phyloP scores from a whole-genome alignment of 2,797 vertebrate species.

The Cephalopachus bancanus region DNA sequence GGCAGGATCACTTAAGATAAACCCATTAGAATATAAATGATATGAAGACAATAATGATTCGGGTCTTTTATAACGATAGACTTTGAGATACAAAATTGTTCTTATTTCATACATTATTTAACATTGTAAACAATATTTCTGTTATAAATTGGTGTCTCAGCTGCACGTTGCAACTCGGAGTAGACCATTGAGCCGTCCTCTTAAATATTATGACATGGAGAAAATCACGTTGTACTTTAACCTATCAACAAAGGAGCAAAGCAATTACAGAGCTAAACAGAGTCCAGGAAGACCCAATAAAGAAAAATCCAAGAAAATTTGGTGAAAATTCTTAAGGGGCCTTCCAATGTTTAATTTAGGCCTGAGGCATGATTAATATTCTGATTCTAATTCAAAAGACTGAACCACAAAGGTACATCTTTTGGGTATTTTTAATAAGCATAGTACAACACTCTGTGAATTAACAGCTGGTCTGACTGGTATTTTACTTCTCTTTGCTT shows the following conservation, averaged over 20 bases:
- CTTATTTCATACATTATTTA: constrained; percentile 51
- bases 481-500: constrained; percentile 92
- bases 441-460: constrained; percentile 90
- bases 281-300: constrained; percentile 92
- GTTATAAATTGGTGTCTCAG: constrained; percentile 82
- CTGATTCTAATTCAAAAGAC: constrained; percentile 93
- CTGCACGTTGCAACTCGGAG: constrained; percentile 85
- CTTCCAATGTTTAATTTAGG: constrained; percentile 93
- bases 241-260: constrained; percentile 92
- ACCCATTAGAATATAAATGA: constrained; percentile 62
- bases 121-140: constrained; percentile 77
- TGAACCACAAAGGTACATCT: constrained; percentile 93
- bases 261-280: constrained; percentile 93
- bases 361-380: constrained; percentile 94
- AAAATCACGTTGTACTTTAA: constrained; percentile 91
- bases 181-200: constrained; percentile 87
- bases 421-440: constrained; percentile 94
- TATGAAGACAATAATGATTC: constrained; percentile 64
- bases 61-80: constrained; percentile 41
- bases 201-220: constrained; percentile 91
- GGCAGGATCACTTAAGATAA: constrained; percentile 39
- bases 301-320: constrained; percentile 93
- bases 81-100: constrained; percentile 64
- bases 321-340: constrained; percentile 93
- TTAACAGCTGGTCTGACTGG: constrained; percentile 92